Evolutionary conservation across 2,888 invertebrate genomes (phyloP), one percentile per base, ranked within the genome.

Genomic region (Anorthoa munda): DNA sequence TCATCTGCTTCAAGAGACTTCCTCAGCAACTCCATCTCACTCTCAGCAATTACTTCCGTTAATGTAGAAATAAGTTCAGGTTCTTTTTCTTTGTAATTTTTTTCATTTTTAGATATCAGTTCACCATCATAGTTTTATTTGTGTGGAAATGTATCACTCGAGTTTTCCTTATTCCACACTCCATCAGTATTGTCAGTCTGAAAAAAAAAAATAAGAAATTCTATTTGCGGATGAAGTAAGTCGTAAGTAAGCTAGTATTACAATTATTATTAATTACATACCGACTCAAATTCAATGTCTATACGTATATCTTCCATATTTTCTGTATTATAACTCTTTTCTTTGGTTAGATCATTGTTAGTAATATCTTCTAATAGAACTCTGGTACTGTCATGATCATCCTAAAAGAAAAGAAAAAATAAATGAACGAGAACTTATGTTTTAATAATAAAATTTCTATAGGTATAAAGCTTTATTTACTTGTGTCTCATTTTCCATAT

Each of bases 41-140:
- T 48, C 23, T 63, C 61, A 63, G 48, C 18, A 63, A 63, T 63
- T 48, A 63, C 61, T 63, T 63, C 61, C 23, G 61, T 63, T 63
- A 48, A 61, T 61, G 61, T 61, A 61, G 61, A 61, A 48, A 61
- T 48, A 61, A 61, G 61, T 26, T 63, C 61, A 48, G 48, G 18
- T 23, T 63, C 61, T 23, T 48, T 63, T 48, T 12, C 61, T 4
- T 63, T 11, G 4, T 48, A 7, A 48, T 23, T 48, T 48, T 61
- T 61, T 48, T 48, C 46, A 55, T 55, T 55, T 55, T 23, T 55
- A 55, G 23, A 55, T 23, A 23, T 55, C 55, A 55, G 15, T 55
- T 55, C 55, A 23, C 23, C 55, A 55, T 55, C 23, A 55, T 55
- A 13, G 55, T 55, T 55, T 55, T 55, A 23, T 55, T 55, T 55